These are phyloP conservation scores for Diorhabda carinulata DNA, from an alignment of 1,140 invertebrate genomes.

Conservation along the genomic window DNA sequence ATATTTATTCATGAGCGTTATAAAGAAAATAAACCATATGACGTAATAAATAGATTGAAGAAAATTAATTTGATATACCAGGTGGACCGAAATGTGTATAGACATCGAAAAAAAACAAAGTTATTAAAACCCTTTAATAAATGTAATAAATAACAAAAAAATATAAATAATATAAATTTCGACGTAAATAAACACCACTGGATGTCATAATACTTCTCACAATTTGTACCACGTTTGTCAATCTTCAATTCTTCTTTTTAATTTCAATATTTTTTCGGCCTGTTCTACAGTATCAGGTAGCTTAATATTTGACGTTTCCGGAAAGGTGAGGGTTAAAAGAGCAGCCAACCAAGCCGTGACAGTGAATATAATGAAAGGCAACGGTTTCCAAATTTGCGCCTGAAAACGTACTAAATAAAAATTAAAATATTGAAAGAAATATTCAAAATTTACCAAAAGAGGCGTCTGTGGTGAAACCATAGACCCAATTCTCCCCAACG, in stretches of 20 bases:
- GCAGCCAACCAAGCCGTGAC: slow-evolving; percentile 60
- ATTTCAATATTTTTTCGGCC: slow-evolving; percentile 57
- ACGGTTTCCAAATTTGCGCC: slow-evolving; percentile 39
- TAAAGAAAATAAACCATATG: too few species aligned
- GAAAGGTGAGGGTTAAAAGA: slow-evolving; percentile 59
- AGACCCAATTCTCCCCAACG: slow-evolving; percentile 68
- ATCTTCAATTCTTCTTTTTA: neutral
- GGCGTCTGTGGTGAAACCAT: slow-evolving; percentile 70
- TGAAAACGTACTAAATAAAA: slow-evolving; percentile 28
- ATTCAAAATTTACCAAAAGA: slow-evolving; percentile 51
- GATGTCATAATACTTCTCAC: too few species aligned
- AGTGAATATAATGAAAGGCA: slow-evolving; percentile 67
- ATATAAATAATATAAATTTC: too few species aligned
- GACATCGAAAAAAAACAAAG: too few species aligned
- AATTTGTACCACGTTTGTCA: too few species aligned
- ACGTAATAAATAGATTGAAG: too few species aligned
- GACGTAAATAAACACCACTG: too few species aligned
- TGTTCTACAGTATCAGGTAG: slow-evolving; percentile 68
- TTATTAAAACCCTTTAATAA: too few species aligned
- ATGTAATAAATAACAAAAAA: too few species aligned
- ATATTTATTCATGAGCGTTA: too few species aligned
- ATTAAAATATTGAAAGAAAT: neutral
- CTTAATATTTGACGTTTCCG: slow-evolving; percentile 64
- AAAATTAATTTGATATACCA: too few species aligned
- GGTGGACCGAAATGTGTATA: too few species aligned